Evolutionary conservation across 2,113 vertebrate genomes (phyloP), one percentile per base, ranked within the genome.

Genomic region (Procavia capensis): DNA sequence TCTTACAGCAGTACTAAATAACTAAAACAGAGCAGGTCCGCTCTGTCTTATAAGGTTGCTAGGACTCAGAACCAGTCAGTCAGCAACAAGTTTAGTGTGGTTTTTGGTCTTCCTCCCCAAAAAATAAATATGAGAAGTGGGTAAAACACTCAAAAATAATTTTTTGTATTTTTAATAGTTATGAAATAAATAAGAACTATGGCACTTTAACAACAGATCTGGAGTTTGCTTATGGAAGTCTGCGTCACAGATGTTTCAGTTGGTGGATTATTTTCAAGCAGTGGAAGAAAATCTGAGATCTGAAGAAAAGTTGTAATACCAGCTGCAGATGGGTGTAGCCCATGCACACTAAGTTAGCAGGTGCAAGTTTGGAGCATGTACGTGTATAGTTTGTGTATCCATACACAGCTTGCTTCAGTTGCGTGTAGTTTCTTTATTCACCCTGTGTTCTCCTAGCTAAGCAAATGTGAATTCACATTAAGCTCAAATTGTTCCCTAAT

Each of bases 181-280:
- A 41, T 29, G 2, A n/a, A n/a, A 68, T n/a, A 43, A 29, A 54
- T 9, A 66, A 34, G 13, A 50, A 14, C 22, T 29, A 27, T 61
- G 78, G 24, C 61, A 66, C 16, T 14, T 27, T 43, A 50, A 14
- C n/a, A 74, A 83, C 41, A 34, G 16, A 6, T 20, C 66, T n/a
- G 27, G 88, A 41, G 29, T 25, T 66, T 4, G 9, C 20, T 31
- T 47, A 8, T 17, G 29, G 61, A 76, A 57, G 24, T 2, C 0
- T 36, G 0, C 3, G 6, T 63, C 27, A 0, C 5, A 29, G n/a
- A 17, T 16, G 7, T 2, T 66, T 76, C 68, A 10, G 36, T n/a
- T 27, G 25, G 45, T 45, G 25, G 22, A 11, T 14, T 39, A 25
- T 31, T 34, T 9, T 19, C 57, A 20, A 39, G 45, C 25, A 11